Evolutionary conservation across 1,140 invertebrate species (phyloP).

Genomic region (Marisa cornuarietis): DNA sequence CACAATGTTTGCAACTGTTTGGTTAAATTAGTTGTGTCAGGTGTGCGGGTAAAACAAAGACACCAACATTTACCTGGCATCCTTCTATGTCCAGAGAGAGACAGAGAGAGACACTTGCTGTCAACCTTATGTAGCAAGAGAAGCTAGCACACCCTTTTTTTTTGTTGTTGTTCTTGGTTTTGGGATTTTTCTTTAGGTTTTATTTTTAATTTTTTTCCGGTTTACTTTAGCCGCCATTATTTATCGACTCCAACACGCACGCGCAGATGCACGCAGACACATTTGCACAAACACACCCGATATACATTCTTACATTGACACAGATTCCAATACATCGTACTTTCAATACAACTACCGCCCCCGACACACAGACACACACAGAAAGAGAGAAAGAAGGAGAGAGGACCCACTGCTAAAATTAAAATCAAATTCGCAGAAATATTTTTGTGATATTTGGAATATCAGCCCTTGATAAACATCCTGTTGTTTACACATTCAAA

Average conservation of each 20-base stretch:
- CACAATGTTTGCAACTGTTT: too few species aligned
- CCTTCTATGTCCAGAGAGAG: not conserved
- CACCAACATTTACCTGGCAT: not conserved
- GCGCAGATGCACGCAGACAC: conserved; percentile 1
- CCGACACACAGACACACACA: too few species aligned
- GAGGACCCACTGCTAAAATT: not conserved
- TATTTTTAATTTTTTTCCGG: not conserved
- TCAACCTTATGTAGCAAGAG: not conserved
- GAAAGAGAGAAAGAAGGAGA: not conserved
- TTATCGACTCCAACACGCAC: not conserved
- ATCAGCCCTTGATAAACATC: not conserved
- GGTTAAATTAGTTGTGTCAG: too few species aligned
- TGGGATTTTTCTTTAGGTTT: not conserved
- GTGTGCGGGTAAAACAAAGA: not conserved
- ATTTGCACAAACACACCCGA: conserved; percentile 1
- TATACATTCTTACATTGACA: not conserved
- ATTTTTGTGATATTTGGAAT: not conserved
- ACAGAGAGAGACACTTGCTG: not conserved
- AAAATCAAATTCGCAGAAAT: not conserved
- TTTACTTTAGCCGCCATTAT: not conserved
- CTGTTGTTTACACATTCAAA: not conserved
- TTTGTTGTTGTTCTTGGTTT: not conserved
- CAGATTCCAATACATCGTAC: conserved; percentile 4
- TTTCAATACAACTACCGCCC: not conserved
- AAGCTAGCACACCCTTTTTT: not conserved